Evolutionary conservation across 2,797 vertebrate species (phyloP), one percentile per base, ranked within the genome.

Genomic region (Borostomias antarcticus): DNA sequence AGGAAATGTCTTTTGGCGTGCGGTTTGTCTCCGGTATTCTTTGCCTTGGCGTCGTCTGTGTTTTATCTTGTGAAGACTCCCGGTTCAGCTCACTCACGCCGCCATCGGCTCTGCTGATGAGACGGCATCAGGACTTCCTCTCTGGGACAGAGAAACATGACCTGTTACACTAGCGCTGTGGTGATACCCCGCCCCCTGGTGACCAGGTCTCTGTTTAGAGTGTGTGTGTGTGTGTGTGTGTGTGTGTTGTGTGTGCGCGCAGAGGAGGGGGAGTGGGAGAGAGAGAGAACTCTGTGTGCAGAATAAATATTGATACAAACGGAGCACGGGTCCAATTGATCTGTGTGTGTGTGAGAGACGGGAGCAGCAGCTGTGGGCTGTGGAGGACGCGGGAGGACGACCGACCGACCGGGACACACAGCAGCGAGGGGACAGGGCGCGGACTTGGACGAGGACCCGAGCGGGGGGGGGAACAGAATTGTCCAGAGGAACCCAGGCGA

Each of bases 291-390:
- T 81, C 79, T 87, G 88, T 85, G 86, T 85, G 81, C 80, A 87
- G 86, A 89, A 91, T 91, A 93, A 92, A 92, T 93, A 91, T 92
- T 91, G 92, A 92, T 90, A 91, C 85, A 87, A 83, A 90, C 76
- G 64, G 81, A 87, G 89, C 87, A 81, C 84, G 80, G 79, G 84
- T 88, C 83, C 81, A 81, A 89, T 92, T 90, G 88, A 91, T 92
- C 83, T 52, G 68, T 58, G 70, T 28, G 73, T 80, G 73, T 72
- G 70, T 78, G 86, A 83, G 26, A 74, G 72, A 68, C 47, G 29
- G 45, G 64, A 43, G 28, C 56, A 2, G 47, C 72, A 59, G 62
- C 71, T 72, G 69, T 76, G 47, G 47, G 47, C 52, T 77, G 58
- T 47, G 64, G 72, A 65, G 19, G 56, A 67, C 66, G 9, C 35